phyloP scores from a whole-genome alignment of 53 echinoderm and acorn worm species.

The Stichopus horrens region DNA sequence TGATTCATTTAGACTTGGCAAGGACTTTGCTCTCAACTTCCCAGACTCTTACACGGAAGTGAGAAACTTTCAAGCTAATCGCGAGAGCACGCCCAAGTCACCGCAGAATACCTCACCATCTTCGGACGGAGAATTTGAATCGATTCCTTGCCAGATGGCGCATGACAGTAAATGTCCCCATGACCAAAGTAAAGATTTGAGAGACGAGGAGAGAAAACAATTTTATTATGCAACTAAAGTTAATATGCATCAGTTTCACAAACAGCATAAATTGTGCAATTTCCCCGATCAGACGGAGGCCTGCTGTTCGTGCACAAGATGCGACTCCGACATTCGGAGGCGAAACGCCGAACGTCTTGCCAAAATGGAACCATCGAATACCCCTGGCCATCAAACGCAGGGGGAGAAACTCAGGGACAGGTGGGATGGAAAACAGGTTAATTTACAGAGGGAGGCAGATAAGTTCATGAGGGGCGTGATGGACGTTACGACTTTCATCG shows the following conservation, averaged over 20 bases:
- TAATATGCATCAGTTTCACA: background rate
- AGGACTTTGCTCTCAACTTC: conserved; percentile 79
- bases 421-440: conserved; percentile 14
- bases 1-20: conserved; percentile 73
- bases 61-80: background rate
- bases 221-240: background rate
- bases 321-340: background rate
- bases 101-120: background rate
- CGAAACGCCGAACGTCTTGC: background rate
- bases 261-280: background rate
- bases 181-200: background rate
- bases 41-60: conserved; percentile 59
- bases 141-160: background rate
- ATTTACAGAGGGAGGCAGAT: conserved; percentile 63
- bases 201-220: background rate
- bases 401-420: background rate
- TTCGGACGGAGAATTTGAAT: background rate
- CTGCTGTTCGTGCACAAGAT: background rate
- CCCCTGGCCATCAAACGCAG: background rate
- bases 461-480: conserved; percentile 89
- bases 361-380: background rate
- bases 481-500: conserved; percentile 82
- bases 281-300: background rate
- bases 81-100: background rate
- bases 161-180: background rate